Conservation (phyloP, 2,888 invertebrate genomes). For the Neoascia interrupta region DNA sequence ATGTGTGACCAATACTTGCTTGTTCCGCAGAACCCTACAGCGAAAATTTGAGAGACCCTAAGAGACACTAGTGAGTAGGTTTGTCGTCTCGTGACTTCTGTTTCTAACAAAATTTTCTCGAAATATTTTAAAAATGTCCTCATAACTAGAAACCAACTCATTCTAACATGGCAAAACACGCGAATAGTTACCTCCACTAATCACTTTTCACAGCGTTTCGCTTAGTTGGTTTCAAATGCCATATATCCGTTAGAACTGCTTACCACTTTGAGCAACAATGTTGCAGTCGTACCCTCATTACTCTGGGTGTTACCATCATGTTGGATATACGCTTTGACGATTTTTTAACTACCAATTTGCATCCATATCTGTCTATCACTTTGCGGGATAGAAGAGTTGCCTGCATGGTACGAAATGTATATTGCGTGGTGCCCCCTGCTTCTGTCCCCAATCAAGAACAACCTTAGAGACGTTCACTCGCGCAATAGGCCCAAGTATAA, state of each 20-base stretch:
- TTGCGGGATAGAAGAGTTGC: constrained; percentile 5
- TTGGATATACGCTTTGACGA: constrained; percentile 43
- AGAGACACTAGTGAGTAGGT: no score
- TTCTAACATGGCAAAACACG: no score
- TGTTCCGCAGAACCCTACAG: no score
- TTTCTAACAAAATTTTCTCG: no score
- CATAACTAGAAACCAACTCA: no score
- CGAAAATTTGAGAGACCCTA: no score
- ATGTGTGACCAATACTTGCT: no score
- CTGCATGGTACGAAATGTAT: constrained; percentile 49
- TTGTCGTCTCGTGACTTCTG: no score
- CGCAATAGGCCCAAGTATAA: no score
- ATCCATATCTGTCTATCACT: constrained; percentile 20
- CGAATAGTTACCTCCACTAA: no score
- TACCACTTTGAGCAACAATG: constrained; percentile 38
- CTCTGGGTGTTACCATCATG: constrained; percentile 43
- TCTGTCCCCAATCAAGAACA: background rate
- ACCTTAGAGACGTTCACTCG: background rate
- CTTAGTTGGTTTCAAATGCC: constrained; percentile 3
- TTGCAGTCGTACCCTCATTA: constrained; percentile 36
- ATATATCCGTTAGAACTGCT: no score
- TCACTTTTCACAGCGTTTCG: constrained; percentile 7
- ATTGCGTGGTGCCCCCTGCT: constrained; percentile 8
- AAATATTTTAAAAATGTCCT: no score
- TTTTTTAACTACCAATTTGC: constrained; percentile 53